Evolutionary conservation across 1,140 invertebrate genomes (phyloP).

Genomic region (Armadillidium nasatum): DNA sequence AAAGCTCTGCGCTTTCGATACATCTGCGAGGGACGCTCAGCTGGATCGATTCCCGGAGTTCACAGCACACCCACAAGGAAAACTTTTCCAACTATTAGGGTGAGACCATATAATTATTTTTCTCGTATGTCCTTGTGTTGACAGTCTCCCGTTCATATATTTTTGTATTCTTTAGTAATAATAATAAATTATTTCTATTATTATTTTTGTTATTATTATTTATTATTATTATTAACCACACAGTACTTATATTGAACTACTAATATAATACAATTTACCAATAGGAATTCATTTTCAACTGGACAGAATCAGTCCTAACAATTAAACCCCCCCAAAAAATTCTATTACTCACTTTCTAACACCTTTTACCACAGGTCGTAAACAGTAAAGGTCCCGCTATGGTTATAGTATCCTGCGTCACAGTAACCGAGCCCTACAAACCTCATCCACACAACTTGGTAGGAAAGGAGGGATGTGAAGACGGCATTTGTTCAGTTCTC

Average conservation of each 20-base stretch:
- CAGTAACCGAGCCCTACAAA: slow-evolving; percentile 78
- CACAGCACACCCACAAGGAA: slow-evolving; percentile 81
- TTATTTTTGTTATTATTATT: too few species aligned
- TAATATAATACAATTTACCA: too few species aligned
- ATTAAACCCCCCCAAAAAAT: too few species aligned
- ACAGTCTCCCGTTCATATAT: too few species aligned
- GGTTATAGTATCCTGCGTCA: slow-evolving; percentile 92
- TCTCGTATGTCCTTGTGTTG: too few species aligned
- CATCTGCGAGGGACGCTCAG: slow-evolving; percentile 90
- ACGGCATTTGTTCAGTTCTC: slow-evolving; percentile 82
- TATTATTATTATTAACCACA: too few species aligned
- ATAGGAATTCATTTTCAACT: too few species aligned
- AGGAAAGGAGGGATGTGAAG: slow-evolving; percentile 82
- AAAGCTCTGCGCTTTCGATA: slow-evolving; percentile 86
- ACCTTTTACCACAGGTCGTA: slow-evolving; percentile 57
- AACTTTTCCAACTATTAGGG: slow-evolving; percentile 82
- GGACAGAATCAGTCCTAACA: too few species aligned
- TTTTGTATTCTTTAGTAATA: too few species aligned
- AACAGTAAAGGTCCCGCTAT: slow-evolving; percentile 63
- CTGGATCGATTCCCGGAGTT: slow-evolving; percentile 86
- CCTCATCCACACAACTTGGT: slow-evolving; percentile 95
- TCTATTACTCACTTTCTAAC: too few species aligned
- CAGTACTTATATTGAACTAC: too few species aligned
- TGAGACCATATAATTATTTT: slow-evolving; percentile 50
- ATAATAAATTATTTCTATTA: too few species aligned